phyloP scores from a whole-genome alignment of 1,140 invertebrate species.

The Teleopsis dalmanni region DNA sequence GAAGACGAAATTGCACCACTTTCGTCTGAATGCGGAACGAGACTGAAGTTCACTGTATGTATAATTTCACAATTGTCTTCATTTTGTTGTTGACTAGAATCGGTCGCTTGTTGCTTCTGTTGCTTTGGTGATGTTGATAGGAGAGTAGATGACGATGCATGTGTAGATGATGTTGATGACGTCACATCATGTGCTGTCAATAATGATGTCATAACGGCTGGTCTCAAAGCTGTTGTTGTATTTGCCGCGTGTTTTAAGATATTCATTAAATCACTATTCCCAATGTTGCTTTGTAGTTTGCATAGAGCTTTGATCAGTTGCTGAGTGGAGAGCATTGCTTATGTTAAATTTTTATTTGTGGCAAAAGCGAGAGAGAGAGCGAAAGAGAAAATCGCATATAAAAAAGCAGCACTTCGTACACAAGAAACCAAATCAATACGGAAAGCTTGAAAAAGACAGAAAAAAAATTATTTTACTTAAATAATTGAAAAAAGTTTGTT shows the following conservation, averaged over 20 bases:
- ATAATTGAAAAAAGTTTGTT: too few relatives aligned
- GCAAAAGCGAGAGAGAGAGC: too few relatives aligned
- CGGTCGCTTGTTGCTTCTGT: neutral
- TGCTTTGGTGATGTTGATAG: neutral
- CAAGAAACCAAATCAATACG: too few relatives aligned
- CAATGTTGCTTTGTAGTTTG: constrained; percentile 12
- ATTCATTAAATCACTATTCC: constrained; percentile 4
- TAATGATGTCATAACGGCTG: neutral
- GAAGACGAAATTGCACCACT: neutral
- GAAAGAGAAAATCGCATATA: too few relatives aligned
- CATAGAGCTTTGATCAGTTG: constrained; percentile 31
- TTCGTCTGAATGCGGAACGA: neutral
- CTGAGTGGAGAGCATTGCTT: constrained; percentile 32
- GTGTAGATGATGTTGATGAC: neutral
- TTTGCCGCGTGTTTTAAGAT: neutral
- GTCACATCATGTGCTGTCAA: neutral
- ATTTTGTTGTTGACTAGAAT: constrained; percentile 5
- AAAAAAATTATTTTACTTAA: too few relatives aligned
- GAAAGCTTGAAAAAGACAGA: too few relatives aligned
- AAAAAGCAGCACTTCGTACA: too few relatives aligned
- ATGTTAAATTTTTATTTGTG: neutral
- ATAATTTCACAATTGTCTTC: neutral
- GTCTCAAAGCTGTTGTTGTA: neutral
- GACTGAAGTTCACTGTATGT: neutral
- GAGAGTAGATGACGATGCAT: neutral